Conservation (phyloP, 2,113 vertebrate genomes). For the Antechinus flavipes region DNA sequence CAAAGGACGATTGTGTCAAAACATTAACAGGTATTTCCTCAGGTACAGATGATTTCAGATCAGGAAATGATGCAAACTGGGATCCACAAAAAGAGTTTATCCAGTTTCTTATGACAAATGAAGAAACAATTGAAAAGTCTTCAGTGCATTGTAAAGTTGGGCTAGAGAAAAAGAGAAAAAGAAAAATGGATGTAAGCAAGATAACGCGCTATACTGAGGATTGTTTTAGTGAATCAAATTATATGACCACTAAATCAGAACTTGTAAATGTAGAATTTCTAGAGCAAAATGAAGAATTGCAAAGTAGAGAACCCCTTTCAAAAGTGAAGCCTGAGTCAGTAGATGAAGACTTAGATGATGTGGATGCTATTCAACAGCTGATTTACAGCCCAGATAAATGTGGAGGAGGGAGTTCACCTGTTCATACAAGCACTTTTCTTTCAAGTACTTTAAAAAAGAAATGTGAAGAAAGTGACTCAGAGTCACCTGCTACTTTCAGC, state of each 20-base stretch:
- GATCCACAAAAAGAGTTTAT: constrained; percentile 92
- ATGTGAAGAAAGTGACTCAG: constrained; percentile 89
- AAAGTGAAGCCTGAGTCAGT: constrained; percentile 88
- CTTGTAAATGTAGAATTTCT: constrained; percentile 84
- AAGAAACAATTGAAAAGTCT: constrained; percentile 88
- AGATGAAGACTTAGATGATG: constrained; percentile 87
- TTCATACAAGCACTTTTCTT: constrained; percentile 89
- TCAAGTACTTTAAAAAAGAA: constrained; percentile 87
- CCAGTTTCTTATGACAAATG: constrained; percentile 90
- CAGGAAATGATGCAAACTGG: constrained; percentile 88
- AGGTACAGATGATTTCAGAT: constrained; percentile 88
- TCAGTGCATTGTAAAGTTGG: constrained; percentile 86
- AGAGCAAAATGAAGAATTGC: constrained; percentile 87
- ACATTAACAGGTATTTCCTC: constrained; percentile 89
- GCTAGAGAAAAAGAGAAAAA: constrained; percentile 89
- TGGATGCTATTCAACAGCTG: constrained; percentile 87
- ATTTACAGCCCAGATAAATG: constrained; percentile 89
- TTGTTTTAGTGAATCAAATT: constrained; percentile 88
- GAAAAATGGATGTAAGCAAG: constrained; percentile 90
- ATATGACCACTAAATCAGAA: constrained; percentile 86
- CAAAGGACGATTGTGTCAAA: constrained; percentile 84
- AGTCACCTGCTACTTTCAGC: constrained; percentile 88
- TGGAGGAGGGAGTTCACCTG: constrained; percentile 89
- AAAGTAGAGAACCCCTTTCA: constrained; percentile 84
- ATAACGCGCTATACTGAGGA: constrained; percentile 90